These are phyloP conservation scores for Rallus limicola DNA, from an alignment of 2,113 vertebrate species.

Conservation along the genomic window DNA sequence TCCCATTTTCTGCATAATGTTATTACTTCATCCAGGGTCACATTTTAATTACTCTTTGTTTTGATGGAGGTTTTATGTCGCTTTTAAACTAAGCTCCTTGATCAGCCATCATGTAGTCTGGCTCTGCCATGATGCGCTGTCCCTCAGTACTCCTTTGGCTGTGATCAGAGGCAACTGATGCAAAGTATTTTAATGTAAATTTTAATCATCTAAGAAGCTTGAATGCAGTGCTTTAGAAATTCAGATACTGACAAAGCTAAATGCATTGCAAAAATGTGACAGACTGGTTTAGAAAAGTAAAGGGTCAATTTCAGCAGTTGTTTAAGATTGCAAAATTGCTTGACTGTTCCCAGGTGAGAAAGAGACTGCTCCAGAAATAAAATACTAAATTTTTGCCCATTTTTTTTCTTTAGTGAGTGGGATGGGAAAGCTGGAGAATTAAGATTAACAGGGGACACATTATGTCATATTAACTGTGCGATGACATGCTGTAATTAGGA, in stretches of 20 bases:
- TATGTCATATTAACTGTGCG: not conserved
- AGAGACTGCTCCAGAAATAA: not conserved
- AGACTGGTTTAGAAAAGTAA: not conserved
- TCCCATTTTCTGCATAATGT: conserved; percentile 13
- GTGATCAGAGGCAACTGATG: not conserved
- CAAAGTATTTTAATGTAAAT: not conserved
- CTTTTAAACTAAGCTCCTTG: not conserved
- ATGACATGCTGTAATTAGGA: not conserved
- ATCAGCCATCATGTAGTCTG: not conserved
- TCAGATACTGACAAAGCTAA: not conserved
- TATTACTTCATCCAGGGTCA: not conserved
- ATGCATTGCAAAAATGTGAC: not conserved
- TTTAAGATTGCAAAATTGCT: not conserved
- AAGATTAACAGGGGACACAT: not conserved
- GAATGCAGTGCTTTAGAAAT: not conserved
- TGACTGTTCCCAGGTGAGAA: not conserved
- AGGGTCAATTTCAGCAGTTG: not conserved
- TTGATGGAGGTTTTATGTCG: not conserved
- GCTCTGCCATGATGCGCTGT: not conserved
- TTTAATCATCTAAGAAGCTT: not conserved
- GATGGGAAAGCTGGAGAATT: not conserved
- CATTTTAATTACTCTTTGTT: conserved; percentile 9
- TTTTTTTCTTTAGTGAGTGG: not conserved
- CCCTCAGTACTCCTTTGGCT: not conserved
- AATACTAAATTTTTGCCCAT: not conserved